Percentiles rank a stretch among this genome's conserved stretches.
Conservation (phyloP, 2,113 vertebrate genomes). For the Hassar affinis region DNA sequence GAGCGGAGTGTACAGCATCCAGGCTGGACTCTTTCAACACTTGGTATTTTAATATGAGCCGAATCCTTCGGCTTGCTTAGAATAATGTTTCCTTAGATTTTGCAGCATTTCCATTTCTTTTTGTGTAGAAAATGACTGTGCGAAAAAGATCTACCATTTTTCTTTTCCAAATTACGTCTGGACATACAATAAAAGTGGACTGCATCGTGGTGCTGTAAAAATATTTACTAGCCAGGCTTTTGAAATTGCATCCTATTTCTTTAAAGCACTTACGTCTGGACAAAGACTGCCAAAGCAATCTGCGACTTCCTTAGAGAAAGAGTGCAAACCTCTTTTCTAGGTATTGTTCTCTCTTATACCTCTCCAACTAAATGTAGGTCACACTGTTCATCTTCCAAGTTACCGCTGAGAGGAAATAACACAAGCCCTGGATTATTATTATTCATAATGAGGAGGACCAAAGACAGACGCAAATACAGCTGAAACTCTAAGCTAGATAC, state of each 20-base stretch:
- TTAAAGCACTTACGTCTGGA: constrained; percentile 10
- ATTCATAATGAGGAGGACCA: neutral
- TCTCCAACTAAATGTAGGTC: constrained; percentile 43
- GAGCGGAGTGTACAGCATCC: neutral
- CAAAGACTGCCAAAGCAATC: constrained; percentile 9
- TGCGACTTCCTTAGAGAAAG: neutral
- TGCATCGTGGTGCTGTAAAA: neutral
- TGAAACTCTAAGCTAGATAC: too few species aligned
- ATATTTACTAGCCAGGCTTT: constrained; percentile 27
- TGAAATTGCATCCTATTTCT: neutral
- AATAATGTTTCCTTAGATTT: neutral
- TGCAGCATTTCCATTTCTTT: neutral
- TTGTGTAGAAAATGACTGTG: neutral
- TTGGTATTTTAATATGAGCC: neutral
- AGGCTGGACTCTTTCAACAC: neutral
- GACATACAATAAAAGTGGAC: neutral
- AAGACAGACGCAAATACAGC: neutral
- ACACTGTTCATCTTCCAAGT: constrained; percentile 6
- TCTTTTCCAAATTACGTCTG: neutral
- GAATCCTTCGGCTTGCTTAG: neutral
- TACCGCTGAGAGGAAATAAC: neutral
- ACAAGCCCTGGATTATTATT: constrained; percentile 3
- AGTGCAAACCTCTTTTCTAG: neutral
- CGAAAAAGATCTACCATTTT: neutral
- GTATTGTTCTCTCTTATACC: constrained; percentile 25